Conservation (phyloP, 2,797 vertebrate genomes). For the Silurus aristotelis region DNA sequence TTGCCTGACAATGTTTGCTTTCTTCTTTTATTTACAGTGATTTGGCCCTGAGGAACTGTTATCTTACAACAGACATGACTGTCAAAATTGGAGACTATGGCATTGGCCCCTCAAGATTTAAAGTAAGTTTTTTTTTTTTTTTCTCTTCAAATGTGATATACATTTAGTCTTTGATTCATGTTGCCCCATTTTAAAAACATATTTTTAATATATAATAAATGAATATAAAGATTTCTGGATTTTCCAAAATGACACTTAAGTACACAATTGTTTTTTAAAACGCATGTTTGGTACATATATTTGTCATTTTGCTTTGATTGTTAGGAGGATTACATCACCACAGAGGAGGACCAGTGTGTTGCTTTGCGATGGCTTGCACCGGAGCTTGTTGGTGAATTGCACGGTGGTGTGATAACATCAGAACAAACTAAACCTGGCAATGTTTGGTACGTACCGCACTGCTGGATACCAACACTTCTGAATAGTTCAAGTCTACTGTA, state of each 20-base stretch:
- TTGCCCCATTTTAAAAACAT: neutral
- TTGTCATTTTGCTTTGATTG: slow-evolving; percentile 33
- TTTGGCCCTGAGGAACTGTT: slow-evolving; percentile 93
- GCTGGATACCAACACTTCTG: neutral
- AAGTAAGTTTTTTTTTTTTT: slow-evolving; percentile 76
- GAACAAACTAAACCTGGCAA: slow-evolving; percentile 92
- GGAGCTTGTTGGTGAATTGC: slow-evolving; percentile 91
- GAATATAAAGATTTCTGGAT: neutral
- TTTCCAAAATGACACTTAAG: neutral
- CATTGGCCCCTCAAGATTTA: slow-evolving; percentile 88
- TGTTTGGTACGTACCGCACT: slow-evolving; percentile 84
- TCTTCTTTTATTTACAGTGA: slow-evolving; percentile 74
- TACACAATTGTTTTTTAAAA: slow-evolving; percentile 8
- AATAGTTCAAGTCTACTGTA: neutral
- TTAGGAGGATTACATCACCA: slow-evolving; percentile 96
- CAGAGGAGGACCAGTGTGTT: slow-evolving; percentile 87
- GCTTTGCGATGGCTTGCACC: slow-evolving; percentile 95
- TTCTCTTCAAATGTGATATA: neutral
- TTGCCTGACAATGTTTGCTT: slow-evolving; percentile 5
- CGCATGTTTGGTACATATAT: slow-evolving; percentile 41
- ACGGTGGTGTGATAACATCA: slow-evolving; percentile 87
- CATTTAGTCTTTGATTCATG: neutral
- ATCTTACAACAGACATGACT: slow-evolving; percentile 91
- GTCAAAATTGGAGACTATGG: slow-evolving; percentile 97
- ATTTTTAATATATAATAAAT: too few species aligned